Percentiles rank a stretch among this genome's conserved stretches.
Conservation (phyloP, 2,888 invertebrate genomes). For the Scotopteryx bipunctaria region DNA sequence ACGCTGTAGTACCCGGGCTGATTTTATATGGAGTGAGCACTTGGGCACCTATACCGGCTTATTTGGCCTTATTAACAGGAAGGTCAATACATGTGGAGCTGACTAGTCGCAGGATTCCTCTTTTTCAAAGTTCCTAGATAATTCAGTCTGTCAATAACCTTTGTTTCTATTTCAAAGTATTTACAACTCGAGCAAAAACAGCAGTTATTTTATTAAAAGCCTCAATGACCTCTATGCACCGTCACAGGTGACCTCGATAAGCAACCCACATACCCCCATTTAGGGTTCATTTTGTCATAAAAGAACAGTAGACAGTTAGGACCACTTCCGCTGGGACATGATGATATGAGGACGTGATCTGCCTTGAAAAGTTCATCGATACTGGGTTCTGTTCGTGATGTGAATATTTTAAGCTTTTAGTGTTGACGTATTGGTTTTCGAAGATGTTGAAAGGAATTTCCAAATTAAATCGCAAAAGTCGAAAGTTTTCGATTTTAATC, state of each 20-base stretch:
- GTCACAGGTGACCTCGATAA: conserved; percentile 48
- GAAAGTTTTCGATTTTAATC: no score
- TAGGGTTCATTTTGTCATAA: conserved; percentile 60
- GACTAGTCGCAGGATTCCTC: no score
- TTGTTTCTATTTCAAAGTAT: background rate
- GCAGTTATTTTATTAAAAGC: conserved; percentile 10
- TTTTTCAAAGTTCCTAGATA: background rate
- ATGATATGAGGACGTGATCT: conserved; percentile 59
- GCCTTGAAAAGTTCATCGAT: conserved; percentile 48
- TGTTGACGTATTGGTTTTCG: conserved; percentile 1
- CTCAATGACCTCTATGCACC: conserved; percentile 5
- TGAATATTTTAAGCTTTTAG: conserved; percentile 36
- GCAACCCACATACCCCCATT: conserved; percentile 55
- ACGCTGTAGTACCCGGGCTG: no score
- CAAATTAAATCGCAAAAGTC: no score
- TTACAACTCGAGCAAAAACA: background rate
- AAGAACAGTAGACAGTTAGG: conserved; percentile 61
- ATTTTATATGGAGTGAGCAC: no score
- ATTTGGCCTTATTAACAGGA: no score
- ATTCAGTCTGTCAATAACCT: background rate
- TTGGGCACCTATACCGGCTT: no score
- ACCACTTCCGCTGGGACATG: conserved; percentile 54
- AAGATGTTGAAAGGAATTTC: background rate
- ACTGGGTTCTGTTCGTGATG: conserved; percentile 40
- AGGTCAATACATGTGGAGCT: no score